These are phyloP conservation scores for Ptychobarbus kaznakovi DNA, from an alignment of 2,797 vertebrate species.

Conservation along the genomic window DNA sequence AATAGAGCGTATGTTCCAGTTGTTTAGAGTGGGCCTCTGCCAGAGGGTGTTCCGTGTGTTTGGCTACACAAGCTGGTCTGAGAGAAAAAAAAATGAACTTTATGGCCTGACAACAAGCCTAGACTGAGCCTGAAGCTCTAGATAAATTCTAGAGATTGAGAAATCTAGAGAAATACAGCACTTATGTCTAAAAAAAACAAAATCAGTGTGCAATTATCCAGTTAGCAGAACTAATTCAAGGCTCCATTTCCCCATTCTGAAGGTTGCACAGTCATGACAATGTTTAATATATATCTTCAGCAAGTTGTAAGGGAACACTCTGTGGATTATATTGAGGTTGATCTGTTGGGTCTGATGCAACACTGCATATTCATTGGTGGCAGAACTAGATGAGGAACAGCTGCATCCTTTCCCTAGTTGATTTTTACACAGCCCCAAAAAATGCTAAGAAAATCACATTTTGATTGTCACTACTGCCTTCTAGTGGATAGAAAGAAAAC, in stretches of 20 bases:
- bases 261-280: not conserved
- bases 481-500: constrained; percentile 41
- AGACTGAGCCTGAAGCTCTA: not conserved
- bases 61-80: constrained; percentile 40
- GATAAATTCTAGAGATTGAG: not conserved
- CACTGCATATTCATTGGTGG: not conserved
- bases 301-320: not conserved
- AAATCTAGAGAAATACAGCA: too few species aligned
- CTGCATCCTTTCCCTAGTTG: constrained; percentile 35
- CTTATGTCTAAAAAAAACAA: not conserved
- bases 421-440: not conserved
- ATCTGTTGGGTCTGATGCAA: constrained; percentile 6
- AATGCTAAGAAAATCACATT: not conserved
- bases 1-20: constrained; percentile 54
- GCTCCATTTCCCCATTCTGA: not conserved
- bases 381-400: constrained; percentile 23
- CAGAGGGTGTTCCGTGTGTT: constrained; percentile 51
- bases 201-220: not conserved
- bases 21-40: constrained; percentile 52
- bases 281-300: not conserved
- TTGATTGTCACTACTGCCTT: constrained; percentile 33
- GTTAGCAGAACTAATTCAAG: constrained; percentile 1
- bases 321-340: constrained; percentile 9
- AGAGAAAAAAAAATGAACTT: constrained; percentile 28
- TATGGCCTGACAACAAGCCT: constrained; percentile 3